phyloP scores from a whole-genome alignment of 2,888 invertebrate genomes.

The Glyphotaelius pellucidus region DNA sequence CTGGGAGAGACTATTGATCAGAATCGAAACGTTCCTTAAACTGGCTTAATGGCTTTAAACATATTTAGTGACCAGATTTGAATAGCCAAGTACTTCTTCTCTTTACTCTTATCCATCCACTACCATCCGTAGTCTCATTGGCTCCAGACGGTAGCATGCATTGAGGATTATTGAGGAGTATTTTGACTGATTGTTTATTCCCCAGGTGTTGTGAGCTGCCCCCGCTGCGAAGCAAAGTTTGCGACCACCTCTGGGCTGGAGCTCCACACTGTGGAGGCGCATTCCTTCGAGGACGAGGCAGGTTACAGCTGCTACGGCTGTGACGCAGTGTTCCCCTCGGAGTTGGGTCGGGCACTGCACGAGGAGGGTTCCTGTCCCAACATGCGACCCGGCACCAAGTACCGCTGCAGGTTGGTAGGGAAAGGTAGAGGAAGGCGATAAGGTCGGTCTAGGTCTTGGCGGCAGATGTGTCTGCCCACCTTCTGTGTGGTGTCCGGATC shows the following conservation, averaged over 20 bases:
- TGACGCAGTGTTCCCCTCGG: conserved; percentile 8
- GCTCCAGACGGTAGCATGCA: no score
- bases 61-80: no score
- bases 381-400: conserved; percentile 12
- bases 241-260: not conserved
- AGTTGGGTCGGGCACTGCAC: not conserved
- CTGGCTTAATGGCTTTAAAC: no score
- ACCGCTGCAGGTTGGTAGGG: not conserved
- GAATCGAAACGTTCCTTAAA: no score
- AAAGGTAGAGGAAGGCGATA: not conserved
- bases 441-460: no score
- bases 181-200: not conserved
- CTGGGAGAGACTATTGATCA: no score
- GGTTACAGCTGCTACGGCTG: conserved; percentile 12
- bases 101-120: no score
- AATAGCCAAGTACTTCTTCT: no score
- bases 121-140: no score
- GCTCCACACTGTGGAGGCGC: conserved; percentile 5
- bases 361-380: not conserved
- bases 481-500: no score
- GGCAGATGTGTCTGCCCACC: no score
- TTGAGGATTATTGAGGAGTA: no score
- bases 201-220: not conserved
- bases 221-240: not conserved
- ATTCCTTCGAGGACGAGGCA: not conserved